phyloP scores from a whole-genome alignment of 2,888 invertebrate genomes.

The Patella caerulea region DNA sequence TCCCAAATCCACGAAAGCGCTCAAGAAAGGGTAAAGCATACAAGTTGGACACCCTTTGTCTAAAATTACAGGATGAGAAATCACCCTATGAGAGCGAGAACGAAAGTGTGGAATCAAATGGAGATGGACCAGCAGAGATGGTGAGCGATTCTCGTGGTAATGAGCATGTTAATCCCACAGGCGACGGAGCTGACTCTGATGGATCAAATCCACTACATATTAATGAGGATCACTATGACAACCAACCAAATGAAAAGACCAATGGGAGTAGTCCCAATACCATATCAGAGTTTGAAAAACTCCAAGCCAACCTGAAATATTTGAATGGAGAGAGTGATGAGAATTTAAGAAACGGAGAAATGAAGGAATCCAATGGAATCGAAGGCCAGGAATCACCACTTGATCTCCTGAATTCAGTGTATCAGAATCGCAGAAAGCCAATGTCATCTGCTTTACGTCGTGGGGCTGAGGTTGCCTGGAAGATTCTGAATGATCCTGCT shows the following conservation, averaged over 20 bases:
- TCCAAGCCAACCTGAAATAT: conserved; percentile 37
- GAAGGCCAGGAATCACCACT: conserved; percentile 30
- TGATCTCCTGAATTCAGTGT: conserved; percentile 35
- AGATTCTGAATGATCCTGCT: conserved; percentile 48
- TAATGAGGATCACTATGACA: conserved; percentile 30
- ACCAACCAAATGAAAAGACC: conserved; percentile 23
- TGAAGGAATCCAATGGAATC: not conserved
- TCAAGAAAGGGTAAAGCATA: conserved; percentile 89
- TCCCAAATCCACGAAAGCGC: conserved; percentile 74
- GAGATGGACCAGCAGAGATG: conserved; percentile 18
- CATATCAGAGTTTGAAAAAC: conserved; percentile 32
- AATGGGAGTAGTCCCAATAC: conserved; percentile 24
- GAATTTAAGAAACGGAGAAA: not conserved
- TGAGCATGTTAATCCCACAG: conserved; percentile 2
- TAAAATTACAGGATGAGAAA: conserved; percentile 64
- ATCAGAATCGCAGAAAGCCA: conserved; percentile 41
- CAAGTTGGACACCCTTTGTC: conserved; percentile 78
- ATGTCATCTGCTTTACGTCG: conserved; percentile 48
- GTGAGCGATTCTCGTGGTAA: conserved; percentile 15
- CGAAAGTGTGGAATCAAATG: conserved; percentile 33
- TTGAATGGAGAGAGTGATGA: conserved; percentile 30
- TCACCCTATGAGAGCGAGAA: conserved; percentile 15
- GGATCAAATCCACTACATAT: conserved; percentile 17
- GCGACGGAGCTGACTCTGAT: not conserved
- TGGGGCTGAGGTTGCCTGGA: conserved; percentile 59